Evolutionary conservation across 2,113 vertebrate genomes (phyloP).

Genomic region (Murina feae): DNA sequence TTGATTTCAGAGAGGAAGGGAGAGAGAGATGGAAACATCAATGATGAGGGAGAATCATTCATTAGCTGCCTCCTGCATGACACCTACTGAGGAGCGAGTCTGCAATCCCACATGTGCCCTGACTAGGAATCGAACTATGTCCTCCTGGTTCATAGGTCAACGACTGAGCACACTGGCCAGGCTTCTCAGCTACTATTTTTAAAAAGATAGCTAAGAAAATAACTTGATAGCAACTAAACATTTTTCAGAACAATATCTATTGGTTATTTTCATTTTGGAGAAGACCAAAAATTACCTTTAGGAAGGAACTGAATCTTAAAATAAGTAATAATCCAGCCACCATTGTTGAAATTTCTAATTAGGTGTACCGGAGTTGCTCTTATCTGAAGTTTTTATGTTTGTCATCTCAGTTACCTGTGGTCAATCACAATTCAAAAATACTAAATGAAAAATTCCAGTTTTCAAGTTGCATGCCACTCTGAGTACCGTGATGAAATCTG

Average conservation of each 20-base stretch:
- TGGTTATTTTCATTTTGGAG: not conserved
- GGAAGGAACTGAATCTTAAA: not conserved
- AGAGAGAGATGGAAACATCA: no score
- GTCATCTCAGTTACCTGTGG: not conserved
- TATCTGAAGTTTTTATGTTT: not conserved
- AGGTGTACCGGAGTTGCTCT: not conserved
- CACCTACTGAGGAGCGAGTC: no score
- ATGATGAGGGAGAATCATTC: no score
- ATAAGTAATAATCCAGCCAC: not conserved
- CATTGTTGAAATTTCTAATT: not conserved
- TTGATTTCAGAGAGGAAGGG: no score
- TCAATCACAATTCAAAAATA: not conserved
- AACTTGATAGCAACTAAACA: not conserved
- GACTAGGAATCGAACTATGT: no score
- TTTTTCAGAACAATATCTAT: not conserved
- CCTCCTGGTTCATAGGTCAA: no score
- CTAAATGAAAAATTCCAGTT: not conserved
- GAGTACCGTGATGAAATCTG: not conserved
- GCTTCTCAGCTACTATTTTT: not conserved
- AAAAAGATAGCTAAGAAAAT: not conserved
- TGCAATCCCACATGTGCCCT: no score
- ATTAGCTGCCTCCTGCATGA: no score
- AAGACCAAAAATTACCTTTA: not conserved
- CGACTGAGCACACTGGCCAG: no score
- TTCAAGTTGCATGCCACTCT: not conserved